phyloP scores from a whole-genome alignment of 2,113 vertebrate genomes.

The Ammodramus savannarum region DNA sequence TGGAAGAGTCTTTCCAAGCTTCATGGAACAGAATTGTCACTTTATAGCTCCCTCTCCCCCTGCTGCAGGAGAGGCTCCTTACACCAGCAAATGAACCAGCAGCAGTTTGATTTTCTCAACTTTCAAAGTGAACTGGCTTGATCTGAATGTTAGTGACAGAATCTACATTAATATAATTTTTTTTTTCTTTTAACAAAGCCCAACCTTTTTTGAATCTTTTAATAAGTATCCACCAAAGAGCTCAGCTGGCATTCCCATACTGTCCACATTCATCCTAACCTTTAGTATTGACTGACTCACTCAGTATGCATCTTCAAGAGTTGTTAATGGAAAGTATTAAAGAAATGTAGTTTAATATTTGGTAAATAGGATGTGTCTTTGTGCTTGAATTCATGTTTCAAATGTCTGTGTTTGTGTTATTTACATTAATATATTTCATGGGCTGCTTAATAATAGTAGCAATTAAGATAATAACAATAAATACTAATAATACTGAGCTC shows the following conservation, averaged over 20 bases:
- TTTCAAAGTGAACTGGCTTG: background rate
- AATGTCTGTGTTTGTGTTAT: conserved; percentile 19
- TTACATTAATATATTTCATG: conserved; percentile 36
- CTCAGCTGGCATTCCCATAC: background rate
- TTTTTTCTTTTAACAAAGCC: background rate
- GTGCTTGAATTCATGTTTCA: background rate
- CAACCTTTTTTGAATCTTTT: background rate
- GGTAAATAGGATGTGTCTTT: conserved; percentile 21
- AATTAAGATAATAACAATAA: conserved; percentile 64
- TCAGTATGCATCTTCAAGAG: background rate
- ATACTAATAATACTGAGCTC: conserved; percentile 33
- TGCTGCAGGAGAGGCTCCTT: background rate
- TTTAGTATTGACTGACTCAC: conserved; percentile 36
- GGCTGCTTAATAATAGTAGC: conserved; percentile 30
- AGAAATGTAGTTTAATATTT: conserved; percentile 14
- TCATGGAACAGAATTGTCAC: background rate
- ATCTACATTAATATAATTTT: background rate
- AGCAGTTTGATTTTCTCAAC: background rate
- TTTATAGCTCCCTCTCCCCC: background rate
- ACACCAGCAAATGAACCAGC: background rate
- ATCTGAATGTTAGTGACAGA: background rate
- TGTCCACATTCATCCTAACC: background rate
- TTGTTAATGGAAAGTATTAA: conserved; percentile 49
- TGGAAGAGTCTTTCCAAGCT: background rate
- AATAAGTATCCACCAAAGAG: background rate